Base-by-base conservation (phyloP, 2,797 vertebrate genomes). In the Crocodylus rhombifer region DNA sequence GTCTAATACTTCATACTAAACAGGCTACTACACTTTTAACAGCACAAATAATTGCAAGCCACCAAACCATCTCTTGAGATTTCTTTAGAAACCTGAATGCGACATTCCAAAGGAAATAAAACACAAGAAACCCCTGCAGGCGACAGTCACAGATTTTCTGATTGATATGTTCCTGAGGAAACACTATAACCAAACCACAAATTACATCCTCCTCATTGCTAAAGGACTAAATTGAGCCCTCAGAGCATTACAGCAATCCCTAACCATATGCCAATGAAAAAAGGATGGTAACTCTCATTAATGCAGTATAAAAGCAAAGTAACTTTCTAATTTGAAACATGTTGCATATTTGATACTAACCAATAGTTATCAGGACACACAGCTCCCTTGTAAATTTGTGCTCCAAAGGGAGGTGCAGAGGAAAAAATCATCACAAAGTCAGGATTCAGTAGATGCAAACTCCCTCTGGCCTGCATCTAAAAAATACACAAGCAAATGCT, bases 151-250 rank as follows among this genome's bases (percentile, higher is more conserved):
- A 87, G 80, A 77, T 82, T 90, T 94, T 80, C 64, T 89, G 91
- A 95, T 86, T 61, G 0, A 89, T 91, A 88, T 2, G 42, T 4
- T 9, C 6, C 5, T n/a, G 84, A 80, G 94, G 87, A 95, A 93
- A 89, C 90, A 90, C 74, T 82, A 90, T 94, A 95, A 82, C 36
- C 60, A 80, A 95, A 14, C 94, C 92, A 77, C 87, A 90, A 75
- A 75, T 89, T 2, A 42, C 26, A 61, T 88, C 92, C 30, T 86
- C 7, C 51, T 92, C 89, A 55, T n/a, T 80, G 56, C 57, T 61
- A 75, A 74, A 86, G 80, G 42, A 84, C 77, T 67, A 78, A 20
- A 33, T 23, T 18, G 28, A 65, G 14, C 36, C 86, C 30, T 81
- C 51, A 56, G 69, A 89, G 86, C 86, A 81, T 77, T 93, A 84